Evolutionary conservation across 1,140 invertebrate species (phyloP), one percentile per base, ranked within the genome.

Genomic region (Drosophila nigrodunni): DNA sequence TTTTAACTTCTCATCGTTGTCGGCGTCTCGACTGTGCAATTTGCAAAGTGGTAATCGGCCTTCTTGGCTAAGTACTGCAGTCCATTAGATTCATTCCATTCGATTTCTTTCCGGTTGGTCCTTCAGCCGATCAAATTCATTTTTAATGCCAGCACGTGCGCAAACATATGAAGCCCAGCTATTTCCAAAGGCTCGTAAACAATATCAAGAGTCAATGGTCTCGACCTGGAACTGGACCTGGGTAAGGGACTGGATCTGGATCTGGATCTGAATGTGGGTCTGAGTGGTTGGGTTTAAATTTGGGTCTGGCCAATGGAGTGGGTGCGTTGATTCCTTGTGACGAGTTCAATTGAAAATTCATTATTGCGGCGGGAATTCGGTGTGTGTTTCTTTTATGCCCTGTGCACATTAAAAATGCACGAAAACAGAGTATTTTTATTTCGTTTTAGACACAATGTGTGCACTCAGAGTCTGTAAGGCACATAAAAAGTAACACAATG

Each of bases 81-180:
- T 43, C 69, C 64, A 69, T 73, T 79, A 72, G 64, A 75, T 57
- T 61, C 49, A 62, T 74, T 66, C 55, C 41, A 11, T 37, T 44
- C n/a, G 25, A 30, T 10, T n/a, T 30, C 7, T 8, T n/a, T 25
- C 60, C 34, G 39, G n/a, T n/a, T 10, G 62, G 44, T 57, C 60
- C 35, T 61, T 77, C 13, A 37, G 49, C 52, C 50, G 65, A 70
- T 64, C 77, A 76, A 82, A 82, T 82, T 78, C 79, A 82, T 83
- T 83, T 82, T 83, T 83, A 83, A 83, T 83, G 80, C 72, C 65
- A 70, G 65, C 80, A 83, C 80, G 80, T 83, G 80, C 62, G 21
- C 61, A 54, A 64, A 60, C 25, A 70, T 69, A 80, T 80, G 67
- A 73, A 74, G 67, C 46, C 67, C 57, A 69, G 50, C 67, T 61